These are phyloP conservation scores for Pantherophis vulpinus DNA, from an alignment of 2,797 vertebrate species.

Conservation along the genomic window DNA sequence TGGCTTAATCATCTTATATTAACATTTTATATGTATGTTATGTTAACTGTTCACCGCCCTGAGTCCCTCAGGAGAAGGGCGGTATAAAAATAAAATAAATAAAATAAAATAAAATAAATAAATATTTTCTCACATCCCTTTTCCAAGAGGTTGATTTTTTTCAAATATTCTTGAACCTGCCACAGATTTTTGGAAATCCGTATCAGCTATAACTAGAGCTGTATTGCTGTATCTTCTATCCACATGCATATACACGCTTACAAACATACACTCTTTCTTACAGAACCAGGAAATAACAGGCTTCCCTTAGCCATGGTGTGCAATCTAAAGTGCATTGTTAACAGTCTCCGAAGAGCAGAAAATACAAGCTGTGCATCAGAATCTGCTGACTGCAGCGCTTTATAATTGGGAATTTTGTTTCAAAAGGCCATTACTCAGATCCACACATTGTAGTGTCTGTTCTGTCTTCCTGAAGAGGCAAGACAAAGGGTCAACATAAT, in stretches of 20 bases:
- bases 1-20: too few relatives aligned
- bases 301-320: not conserved
- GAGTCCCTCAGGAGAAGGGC: too few relatives aligned
- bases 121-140: not conserved
- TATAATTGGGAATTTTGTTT: slow-evolving; percentile 8
- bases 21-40: too few relatives aligned
- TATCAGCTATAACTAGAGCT: not conserved
- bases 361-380: not conserved
- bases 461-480: slow-evolving; percentile 13
- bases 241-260: not conserved
- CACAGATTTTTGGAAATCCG: not conserved
- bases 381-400: slow-evolving; percentile 8
- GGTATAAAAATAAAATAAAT: too few relatives aligned
- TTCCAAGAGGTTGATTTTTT: not conserved
- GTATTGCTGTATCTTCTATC: not conserved
- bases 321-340: not conserved
- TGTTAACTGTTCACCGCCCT: too few relatives aligned
- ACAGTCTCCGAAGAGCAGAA: slow-evolving; percentile 6
- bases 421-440: slow-evolving; percentile 18
- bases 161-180: not conserved
- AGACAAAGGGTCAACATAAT: slow-evolving; percentile 4
- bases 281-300: not conserved
- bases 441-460: slow-evolving; percentile 7
- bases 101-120: too few relatives aligned
- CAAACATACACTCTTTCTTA: not conserved